phyloP scores from a whole-genome alignment of 92 coral and sea anemone species.

The Umimayanthus chanpuru region DNA sequence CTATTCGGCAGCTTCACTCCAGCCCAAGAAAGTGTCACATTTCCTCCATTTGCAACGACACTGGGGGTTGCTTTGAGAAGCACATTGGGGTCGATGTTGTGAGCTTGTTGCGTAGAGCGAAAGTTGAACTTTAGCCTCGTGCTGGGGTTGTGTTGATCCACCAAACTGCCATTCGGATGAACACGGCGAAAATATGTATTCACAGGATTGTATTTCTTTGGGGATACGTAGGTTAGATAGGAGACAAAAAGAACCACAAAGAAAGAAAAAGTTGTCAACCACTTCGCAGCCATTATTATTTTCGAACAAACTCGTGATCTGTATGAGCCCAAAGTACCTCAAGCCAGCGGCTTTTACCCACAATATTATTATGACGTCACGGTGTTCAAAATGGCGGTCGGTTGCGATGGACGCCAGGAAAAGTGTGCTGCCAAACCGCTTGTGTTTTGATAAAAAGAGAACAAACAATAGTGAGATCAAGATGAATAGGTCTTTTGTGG shows the following conservation, averaged over 20 bases:
- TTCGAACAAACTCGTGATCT: not conserved
- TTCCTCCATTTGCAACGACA: conserved; percentile 73
- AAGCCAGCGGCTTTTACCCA: conserved; percentile 5
- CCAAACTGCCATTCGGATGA: conserved; percentile 64
- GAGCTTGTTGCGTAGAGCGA: not conserved
- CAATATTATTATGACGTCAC: conserved; percentile 63
- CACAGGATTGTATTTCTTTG: conserved; percentile 51
- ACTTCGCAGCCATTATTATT: not conserved
- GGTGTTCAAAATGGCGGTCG: conserved; percentile 82
- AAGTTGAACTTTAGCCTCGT: conserved; percentile 60
- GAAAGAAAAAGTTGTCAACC: not conserved
- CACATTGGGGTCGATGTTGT: conserved; percentile 19
- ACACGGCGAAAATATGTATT: conserved; percentile 66
- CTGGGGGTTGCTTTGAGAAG: conserved; percentile 59
- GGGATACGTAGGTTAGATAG: conserved; percentile 7
- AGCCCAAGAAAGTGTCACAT: conserved; percentile 80
- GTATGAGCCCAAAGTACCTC: conserved; percentile 11
- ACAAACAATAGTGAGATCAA: conserved; percentile 35
- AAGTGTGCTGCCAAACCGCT: conserved; percentile 11
- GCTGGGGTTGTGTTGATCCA: conserved; percentile 59
- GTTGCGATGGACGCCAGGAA: conserved; percentile 86
- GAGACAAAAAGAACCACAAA: conserved; percentile 8
- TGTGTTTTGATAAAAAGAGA: not conserved
- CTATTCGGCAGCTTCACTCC: conserved; percentile 62
- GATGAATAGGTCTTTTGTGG: conserved; percentile 11